Percentiles rank a stretch among this genome's conserved stretches.
Conservation (phyloP, 2,113 vertebrate species). For the Stomatorhinus ivindoensis region DNA sequence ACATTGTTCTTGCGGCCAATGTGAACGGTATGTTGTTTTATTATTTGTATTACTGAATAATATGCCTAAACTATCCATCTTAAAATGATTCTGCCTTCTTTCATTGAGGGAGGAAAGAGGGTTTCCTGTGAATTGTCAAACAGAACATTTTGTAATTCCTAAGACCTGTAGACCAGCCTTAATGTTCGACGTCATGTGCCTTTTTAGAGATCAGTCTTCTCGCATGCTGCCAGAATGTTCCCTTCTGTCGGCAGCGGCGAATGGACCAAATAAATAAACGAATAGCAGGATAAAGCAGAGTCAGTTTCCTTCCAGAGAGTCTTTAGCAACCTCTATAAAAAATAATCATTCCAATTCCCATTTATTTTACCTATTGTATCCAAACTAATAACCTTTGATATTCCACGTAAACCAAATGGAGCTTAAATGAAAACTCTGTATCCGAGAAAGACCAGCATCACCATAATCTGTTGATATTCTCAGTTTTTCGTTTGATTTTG, state of each 20-base stretch:
- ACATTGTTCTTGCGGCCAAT: too few relatives aligned
- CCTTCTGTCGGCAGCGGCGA: conserved; percentile 16
- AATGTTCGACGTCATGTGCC: conserved; percentile 77
- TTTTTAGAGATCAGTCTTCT: conserved; percentile 42
- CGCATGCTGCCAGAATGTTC: conserved; percentile 8
- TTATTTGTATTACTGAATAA: too few relatives aligned
- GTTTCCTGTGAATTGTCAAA: conserved; percentile 3
- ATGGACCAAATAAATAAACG: conserved; percentile 36
- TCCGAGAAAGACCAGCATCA: conserved; percentile 37
- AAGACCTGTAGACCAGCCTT: conserved; percentile 64
- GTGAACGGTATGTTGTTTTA: too few relatives aligned
- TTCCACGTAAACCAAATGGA: conserved; percentile 49
- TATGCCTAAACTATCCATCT: neutral
- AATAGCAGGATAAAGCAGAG: conserved; percentile 23
- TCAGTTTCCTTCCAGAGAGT: conserved; percentile 16
- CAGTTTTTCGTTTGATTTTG: too few relatives aligned
- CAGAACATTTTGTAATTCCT: conserved; percentile 17
- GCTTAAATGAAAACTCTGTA: conserved; percentile 35
- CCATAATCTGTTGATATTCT: too few relatives aligned
- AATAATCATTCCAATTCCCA: conserved; percentile 21
- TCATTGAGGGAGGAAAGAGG: neutral
- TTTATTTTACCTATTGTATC: conserved; percentile 37
- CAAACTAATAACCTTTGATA: conserved; percentile 30
- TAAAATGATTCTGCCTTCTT: conserved; percentile 9
- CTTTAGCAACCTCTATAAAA: conserved; percentile 4